These are phyloP conservation scores for Meiosimyza decipiens DNA, from an alignment of 2,888 invertebrate species.

Conservation along the genomic window DNA sequence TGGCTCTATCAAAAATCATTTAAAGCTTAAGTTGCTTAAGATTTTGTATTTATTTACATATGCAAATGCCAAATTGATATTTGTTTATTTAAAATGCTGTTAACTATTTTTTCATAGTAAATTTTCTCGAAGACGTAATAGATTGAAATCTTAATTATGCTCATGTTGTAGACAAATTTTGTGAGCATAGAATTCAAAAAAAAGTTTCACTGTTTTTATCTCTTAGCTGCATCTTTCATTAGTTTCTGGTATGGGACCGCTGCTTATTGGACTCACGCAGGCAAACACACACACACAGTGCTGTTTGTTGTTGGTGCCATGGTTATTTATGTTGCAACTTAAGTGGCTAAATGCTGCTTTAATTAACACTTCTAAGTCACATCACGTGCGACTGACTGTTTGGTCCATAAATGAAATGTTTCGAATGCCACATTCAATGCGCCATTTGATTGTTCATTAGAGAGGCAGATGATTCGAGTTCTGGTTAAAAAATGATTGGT, in stretches of 20 bases:
- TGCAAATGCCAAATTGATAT: no score
- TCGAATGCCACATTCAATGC: neutral
- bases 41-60: no score
- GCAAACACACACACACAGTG: neutral
- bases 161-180: slow-evolving; percentile 8
- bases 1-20: no score
- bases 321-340: neutral
- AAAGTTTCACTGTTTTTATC: neutral
- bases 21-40: no score
- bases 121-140: no score
- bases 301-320: neutral
- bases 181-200: no score
- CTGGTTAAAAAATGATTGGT: neutral
- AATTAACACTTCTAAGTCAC: slow-evolving; percentile 13
- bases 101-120: no score
- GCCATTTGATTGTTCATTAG: slow-evolving; percentile 7
- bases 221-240: neutral
- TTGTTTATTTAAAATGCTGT: no score
- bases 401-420: neutral
- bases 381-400: no score
- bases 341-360: slow-evolving; percentile 19
- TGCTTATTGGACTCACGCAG: no score
- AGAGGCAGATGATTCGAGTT: neutral
- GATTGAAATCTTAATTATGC: slow-evolving; percentile 13
- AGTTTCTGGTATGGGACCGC: no score